phyloP scores from a whole-genome alignment of 1,140 invertebrate genomes.

The Heliothis subflexa region DNA sequence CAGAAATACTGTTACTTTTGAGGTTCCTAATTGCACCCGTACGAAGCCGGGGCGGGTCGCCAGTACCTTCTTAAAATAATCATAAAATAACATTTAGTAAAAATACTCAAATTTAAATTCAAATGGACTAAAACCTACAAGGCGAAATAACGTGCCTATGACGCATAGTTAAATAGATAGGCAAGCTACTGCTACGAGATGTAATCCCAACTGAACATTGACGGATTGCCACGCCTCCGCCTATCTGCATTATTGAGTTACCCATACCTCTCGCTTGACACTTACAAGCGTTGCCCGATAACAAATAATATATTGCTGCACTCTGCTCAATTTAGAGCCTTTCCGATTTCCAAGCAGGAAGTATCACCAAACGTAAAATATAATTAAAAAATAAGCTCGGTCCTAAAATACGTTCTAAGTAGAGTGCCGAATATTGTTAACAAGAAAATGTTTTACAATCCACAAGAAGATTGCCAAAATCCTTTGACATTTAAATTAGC shows the following conservation, averaged over 20 bases:
- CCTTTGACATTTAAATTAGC: slow-evolving; percentile 18
- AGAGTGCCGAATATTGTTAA: background rate
- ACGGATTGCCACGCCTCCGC: slow-evolving; percentile 35
- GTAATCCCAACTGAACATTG: slow-evolving; percentile 26
- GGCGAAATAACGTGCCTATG: background rate
- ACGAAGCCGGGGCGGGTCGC: too few species aligned
- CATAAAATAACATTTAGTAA: too few species aligned
- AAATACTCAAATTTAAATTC: background rate
- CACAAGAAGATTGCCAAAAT: background rate
- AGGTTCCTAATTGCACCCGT: too few species aligned
- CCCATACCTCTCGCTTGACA: slow-evolving; percentile 18
- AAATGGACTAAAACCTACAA: background rate
- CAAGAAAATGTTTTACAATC: slow-evolving; percentile 7
- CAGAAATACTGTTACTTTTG: too few species aligned
- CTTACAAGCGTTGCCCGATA: slow-evolving; percentile 31
- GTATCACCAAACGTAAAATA: background rate
- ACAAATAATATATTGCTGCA: slow-evolving; percentile 24
- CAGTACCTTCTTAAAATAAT: too few species aligned
- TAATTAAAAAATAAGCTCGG: background rate
- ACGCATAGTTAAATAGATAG: background rate
- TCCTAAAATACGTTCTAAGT: background rate
- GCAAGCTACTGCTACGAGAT: background rate
- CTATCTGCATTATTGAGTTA: slow-evolving; percentile 37
- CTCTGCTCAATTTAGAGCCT: slow-evolving; percentile 1
- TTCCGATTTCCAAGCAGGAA: background rate